A percentile compares a stretch with the other conserved stretches of the same genome.
phyloP scores from a whole-genome alignment of 2,797 vertebrate genomes.

The Scleropages formosus region DNA sequence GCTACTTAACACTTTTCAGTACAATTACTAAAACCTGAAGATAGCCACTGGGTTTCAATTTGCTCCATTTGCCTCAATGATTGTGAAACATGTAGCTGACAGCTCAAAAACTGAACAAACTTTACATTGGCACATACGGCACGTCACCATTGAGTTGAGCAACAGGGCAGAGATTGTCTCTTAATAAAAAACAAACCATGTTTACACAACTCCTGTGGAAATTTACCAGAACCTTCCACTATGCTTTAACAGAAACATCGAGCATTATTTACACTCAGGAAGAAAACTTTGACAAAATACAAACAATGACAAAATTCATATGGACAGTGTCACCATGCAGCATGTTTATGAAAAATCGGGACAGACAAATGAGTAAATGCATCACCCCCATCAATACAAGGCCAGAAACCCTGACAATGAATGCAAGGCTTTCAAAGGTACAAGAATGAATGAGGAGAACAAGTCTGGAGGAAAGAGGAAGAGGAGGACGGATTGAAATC shows the following conservation, averaged over 20 bases:
- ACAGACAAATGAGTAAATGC: no score
- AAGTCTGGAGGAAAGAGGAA: no score
- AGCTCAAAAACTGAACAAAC: not conserved
- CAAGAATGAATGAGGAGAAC: no score
- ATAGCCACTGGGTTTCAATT: not conserved
- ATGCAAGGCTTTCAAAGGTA: no score
- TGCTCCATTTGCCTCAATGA: not conserved
- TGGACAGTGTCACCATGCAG: no score
- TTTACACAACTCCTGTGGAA: not conserved
- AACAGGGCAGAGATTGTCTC: not conserved
- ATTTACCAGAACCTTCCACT: not conserved
- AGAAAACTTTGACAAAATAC: not conserved
- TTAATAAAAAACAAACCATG: not conserved
- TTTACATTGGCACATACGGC: not conserved
- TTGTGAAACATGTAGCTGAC: not conserved
- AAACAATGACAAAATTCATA: no score
- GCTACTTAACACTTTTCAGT: no score
- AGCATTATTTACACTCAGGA: not conserved
- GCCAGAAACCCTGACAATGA: no score
- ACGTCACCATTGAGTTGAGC: not conserved
- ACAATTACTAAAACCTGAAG: not conserved
- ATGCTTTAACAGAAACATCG: not conserved
- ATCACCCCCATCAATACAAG: no score
- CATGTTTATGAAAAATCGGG: no score
- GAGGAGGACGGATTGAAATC: no score